Conservation (phyloP, 2,888 invertebrate genomes). For the Acrobeloides nanus region DNA sequence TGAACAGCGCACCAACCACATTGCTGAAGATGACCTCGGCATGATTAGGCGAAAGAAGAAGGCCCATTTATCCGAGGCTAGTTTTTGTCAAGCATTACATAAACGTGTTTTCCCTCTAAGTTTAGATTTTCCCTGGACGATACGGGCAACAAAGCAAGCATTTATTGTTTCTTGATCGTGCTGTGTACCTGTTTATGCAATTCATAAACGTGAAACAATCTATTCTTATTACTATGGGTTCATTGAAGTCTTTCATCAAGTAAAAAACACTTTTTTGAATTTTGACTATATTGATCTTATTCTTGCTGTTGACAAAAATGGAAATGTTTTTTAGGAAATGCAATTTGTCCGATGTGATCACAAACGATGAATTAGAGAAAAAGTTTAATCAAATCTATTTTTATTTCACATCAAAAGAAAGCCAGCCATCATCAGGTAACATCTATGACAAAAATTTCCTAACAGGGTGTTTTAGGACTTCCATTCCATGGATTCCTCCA, state of each 20-base stretch:
- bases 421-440: conserved; percentile 8
- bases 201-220: conserved; percentile 52
- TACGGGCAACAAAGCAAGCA: conserved; percentile 54
- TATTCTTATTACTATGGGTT: conserved; percentile 18
- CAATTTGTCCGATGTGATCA: conserved; percentile 33
- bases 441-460: conserved; percentile 4
- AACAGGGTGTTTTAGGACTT: conserved; percentile 30
- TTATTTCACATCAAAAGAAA: conserved; percentile 34
- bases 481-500: conserved; percentile 53
- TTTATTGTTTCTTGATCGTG: conserved; percentile 55
- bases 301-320: too few species aligned
- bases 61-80: conserved; percentile 46
- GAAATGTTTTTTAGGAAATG: conserved; percentile 53
- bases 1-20: conserved; percentile 8
- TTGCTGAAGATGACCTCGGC: conserved; percentile 33
- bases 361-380: conserved; percentile 31
- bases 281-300: too few species aligned
- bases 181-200: conserved; percentile 56
- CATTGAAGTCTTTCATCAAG: conserved; percentile 52
- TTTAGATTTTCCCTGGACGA: conserved; percentile 55
- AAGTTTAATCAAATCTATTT: conserved; percentile 36
- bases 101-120: too few species aligned
- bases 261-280: too few species aligned
- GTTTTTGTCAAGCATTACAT: too few species aligned
- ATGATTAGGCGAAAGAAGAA: conserved; percentile 26